Evolutionary conservation across 2,113 vertebrate genomes (phyloP), one percentile per base, ranked within the genome.

Genomic region (Chloropsis cyanopogon): DNA sequence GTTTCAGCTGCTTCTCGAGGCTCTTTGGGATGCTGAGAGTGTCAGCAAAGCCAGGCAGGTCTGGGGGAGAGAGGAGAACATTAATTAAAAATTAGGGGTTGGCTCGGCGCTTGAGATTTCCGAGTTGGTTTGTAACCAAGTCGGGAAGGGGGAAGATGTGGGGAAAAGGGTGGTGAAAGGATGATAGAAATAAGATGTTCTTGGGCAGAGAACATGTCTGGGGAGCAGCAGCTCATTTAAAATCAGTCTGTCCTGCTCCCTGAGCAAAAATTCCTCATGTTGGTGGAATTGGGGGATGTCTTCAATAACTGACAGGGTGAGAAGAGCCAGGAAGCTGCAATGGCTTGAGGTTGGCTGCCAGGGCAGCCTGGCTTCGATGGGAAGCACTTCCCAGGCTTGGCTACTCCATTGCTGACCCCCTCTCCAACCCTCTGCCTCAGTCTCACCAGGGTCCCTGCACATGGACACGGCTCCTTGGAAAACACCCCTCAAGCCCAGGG

Each of bases 401-500:
- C 39, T 72, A 20, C 26, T 82, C 70, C 18, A 16, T 17, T 68
- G 19, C 86, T 90, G 49, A 13, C 28, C 19, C 26, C 9, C 0
- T 3, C 37, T 54, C 39, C 33, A 24, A 4, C 16, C 26, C 50
- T 41, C 21, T 15, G 14, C 5, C 31, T 33, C 72, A 26, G 14
- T 14, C 22, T n/a, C 85, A 44, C 18, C 2, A 0, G 17, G 13
- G 23, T 29, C 26, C 18, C 10, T 37, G 68, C 16, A 9, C 41
- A 14, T 2, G 3, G 3, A 33, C 37, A 21, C 0, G 0, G 41
- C 33, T 70, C 78, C 57, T 39, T 1, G 0, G 75, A 29, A 87
- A 82, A 37, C 64, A 11, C 54, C 59, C 12, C 71, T 64, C 68
- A 86, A 52, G 46, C 3, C 25, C 20, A 8, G 44, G 41, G 68